These are phyloP conservation scores for Carterocephalus palaemon DNA, from an alignment of 2,888 invertebrate genomes.

Conservation along the genomic window DNA sequence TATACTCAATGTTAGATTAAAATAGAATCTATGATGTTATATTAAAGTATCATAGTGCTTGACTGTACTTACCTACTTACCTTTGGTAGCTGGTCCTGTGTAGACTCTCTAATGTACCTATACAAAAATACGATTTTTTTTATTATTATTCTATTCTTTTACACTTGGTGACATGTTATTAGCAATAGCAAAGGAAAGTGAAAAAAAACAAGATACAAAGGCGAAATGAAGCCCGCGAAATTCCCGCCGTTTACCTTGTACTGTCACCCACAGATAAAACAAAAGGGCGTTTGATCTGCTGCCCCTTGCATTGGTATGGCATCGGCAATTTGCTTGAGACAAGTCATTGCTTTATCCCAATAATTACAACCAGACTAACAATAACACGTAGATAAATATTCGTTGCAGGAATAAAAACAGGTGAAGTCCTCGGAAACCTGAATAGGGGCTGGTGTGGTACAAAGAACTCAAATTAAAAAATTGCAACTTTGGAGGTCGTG, in stretches of 20 bases:
- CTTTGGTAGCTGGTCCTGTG: too few relatives aligned
- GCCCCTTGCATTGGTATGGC: conserved; percentile 52
- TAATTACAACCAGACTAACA: conserved; percentile 43
- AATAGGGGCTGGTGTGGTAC: background rate
- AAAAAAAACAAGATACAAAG: conserved; percentile 24
- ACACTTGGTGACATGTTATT: too few relatives aligned
- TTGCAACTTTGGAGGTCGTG: background rate
- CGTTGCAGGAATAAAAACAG: background rate
- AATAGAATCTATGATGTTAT: too few relatives aligned
- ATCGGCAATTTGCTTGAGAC: conserved; percentile 60
- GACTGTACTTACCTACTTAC: too few relatives aligned
- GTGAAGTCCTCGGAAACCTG: too few relatives aligned
- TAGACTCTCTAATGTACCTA: too few relatives aligned
- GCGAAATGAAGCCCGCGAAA: conserved; percentile 31
- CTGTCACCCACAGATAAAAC: conserved; percentile 56
- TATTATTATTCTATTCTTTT: too few relatives aligned
- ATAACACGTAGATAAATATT: conserved; percentile 15
- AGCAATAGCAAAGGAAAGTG: too few relatives aligned
- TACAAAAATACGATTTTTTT: too few relatives aligned
- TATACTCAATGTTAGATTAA: too few relatives aligned
- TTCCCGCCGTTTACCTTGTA: conserved; percentile 20
- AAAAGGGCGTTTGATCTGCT: conserved; percentile 61
- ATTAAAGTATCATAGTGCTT: too few relatives aligned
- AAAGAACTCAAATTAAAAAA: conserved; percentile 1
- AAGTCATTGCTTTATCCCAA: conserved; percentile 50